Evolutionary conservation across 2,888 invertebrate genomes (phyloP).

Genomic region (Patella caerulea): DNA sequence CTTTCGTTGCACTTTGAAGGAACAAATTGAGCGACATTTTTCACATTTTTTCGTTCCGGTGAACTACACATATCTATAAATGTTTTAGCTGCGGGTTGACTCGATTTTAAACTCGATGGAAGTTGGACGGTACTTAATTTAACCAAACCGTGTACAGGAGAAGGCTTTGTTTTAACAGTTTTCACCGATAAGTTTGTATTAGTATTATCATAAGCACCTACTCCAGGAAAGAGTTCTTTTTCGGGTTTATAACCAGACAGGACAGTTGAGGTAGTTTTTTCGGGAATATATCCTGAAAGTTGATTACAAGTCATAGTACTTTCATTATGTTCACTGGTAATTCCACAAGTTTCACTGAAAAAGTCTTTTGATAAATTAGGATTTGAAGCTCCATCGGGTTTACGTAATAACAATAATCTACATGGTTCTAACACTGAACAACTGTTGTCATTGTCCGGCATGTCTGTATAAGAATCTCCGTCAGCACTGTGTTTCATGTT

Average conservation of each 20-base stretch:
- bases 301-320: neutral
- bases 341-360: conserved; percentile 23
- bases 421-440: conserved; percentile 34
- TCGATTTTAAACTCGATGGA: neutral
- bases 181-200: neutral
- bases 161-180: conserved; percentile 1
- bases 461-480: conserved; percentile 20
- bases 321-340: neutral
- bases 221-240: neutral
- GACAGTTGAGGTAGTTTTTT: conserved; percentile 3
- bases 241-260: conserved; percentile 1
- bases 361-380: conserved; percentile 79
- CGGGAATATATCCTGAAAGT: neutral
- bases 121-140: conserved; percentile 7
- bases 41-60: neutral
- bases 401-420: conserved; percentile 45
- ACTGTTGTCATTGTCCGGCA: conserved; percentile 30
- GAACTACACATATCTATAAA: neutral
- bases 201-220: neutral
- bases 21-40: neutral
- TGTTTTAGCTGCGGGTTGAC: neutral
- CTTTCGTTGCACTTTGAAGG: neutral
- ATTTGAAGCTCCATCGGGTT: conserved; percentile 92
- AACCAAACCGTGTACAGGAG: neutral
- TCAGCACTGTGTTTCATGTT: neutral